Evolutionary conservation across 2,113 vertebrate genomes (phyloP), one percentile per base, ranked within the genome.

Genomic region (Odocoileus virginianus): DNA sequence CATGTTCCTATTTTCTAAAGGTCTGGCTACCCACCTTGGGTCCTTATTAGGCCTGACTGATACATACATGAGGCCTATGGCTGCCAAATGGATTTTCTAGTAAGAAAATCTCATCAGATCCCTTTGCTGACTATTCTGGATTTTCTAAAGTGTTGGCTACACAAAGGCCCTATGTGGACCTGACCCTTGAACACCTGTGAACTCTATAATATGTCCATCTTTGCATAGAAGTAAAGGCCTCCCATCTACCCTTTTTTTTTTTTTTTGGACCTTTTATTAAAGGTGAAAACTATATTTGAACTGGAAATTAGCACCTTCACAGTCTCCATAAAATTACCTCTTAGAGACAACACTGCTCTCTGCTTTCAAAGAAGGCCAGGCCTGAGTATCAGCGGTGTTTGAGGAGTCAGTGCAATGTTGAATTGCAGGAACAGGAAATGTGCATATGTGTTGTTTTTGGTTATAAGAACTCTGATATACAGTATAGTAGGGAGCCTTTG

Each of bases 401-500:
- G 71, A 64, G 45, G 47, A 84, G 13, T 52, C 1, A 76, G 55
- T 79, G 57, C 4, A 0, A 19, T 79, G 52, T 1, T 91, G 50
- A 91, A 76, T 0, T 61, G 27, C 11, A 86, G 79, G 58, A 61
- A 40, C 50, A 76, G 84, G 57, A 84, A n/a, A 43, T 60, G 60
- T 45, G 71, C 50, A 60, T 7, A 40, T 78, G 81, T 12, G 27
- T 47, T 78, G 36, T 36, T 94, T 61, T 97, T 3, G 33, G 58
- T 86, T 90, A 40, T 87, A 67, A 97, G n/a, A 94, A 82, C 54
- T 40, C 47, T 88, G 90, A 82, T 67, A 58, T 11, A 61, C 19
- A 36, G 92, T 28, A 17, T 54, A 55, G n/a, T 45, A 25, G 85
- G 61, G 61, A 64, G 21, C 4, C 47, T n/a, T 43, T 25, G 54